Conservation (phyloP, 2,113 vertebrate genomes). For the cattle (Bos taurus) region DNA sequence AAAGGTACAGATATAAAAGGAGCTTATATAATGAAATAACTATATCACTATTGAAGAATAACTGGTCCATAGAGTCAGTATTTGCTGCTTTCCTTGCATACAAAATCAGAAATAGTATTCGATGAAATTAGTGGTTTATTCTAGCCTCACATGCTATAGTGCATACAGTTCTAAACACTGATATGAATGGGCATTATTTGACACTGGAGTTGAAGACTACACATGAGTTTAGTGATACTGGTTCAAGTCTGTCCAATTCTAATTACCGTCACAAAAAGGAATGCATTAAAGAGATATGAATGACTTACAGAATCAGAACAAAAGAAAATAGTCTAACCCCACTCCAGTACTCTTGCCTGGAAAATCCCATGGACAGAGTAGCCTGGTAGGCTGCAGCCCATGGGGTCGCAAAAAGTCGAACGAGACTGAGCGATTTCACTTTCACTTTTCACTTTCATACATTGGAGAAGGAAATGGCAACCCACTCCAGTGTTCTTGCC, state of each 20-base stretch:
- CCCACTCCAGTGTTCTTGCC: no score
- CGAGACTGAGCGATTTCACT: no score
- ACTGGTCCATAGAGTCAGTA: neutral
- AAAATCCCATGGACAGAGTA: no score
- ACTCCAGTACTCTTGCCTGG: no score
- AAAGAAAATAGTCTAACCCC: neutral
- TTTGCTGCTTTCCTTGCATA: neutral
- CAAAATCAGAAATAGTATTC: neutral
- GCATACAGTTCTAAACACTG: neutral
- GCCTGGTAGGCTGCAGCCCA: no score
- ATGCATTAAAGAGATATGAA: neutral
- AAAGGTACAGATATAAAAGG: neutral
- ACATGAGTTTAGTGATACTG: neutral
- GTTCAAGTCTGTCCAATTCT: neutral
- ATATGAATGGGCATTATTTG: neutral
- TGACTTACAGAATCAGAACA: neutral
- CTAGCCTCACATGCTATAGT: neutral
- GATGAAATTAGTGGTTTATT: neutral
- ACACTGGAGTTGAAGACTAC: neutral
- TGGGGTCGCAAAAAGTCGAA: no score
- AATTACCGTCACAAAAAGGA: neutral
- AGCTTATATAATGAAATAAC: neutral
- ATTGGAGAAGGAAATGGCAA: no score
- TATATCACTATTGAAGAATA: neutral
- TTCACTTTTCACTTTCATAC: no score